phyloP scores from a whole-genome alignment of 2,113 vertebrate species.

The human (Homo sapiens) region DNA sequence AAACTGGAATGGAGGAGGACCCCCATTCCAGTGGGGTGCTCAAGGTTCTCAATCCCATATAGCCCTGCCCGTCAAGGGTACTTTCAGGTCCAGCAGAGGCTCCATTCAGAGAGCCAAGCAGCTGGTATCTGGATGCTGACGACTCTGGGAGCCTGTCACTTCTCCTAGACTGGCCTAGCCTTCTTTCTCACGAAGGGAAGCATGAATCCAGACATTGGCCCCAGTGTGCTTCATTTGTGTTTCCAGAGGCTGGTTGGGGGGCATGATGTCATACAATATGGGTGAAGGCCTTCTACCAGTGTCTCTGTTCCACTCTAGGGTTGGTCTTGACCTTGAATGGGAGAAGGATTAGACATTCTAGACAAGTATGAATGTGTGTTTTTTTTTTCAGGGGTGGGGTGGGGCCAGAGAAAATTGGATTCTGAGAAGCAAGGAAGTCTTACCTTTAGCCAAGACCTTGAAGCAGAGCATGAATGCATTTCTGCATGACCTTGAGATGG shows the following conservation, averaged over 20 bases:
- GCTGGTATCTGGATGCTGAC: not conserved
- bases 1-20: not conserved
- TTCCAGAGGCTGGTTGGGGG: not conserved
- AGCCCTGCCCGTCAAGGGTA: not conserved
- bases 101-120: not conserved
- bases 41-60: not conserved
- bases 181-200: not conserved
- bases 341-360: not conserved
- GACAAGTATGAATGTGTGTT: not conserved
- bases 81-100: not conserved
- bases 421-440: not conserved
- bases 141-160: not conserved
- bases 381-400: no score
- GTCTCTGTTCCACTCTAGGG: not conserved
- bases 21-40: not conserved
- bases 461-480: not conserved
- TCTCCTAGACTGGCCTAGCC: not conserved
- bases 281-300: not conserved
- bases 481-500: conserved; percentile 54
- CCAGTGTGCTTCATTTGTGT: not conserved
- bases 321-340: conserved; percentile 7
- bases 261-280: not conserved
- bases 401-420: not conserved
- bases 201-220: not conserved
- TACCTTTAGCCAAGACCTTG: conserved; percentile 20